phyloP scores from a whole-genome alignment of 2,888 invertebrate genomes.

The Zaprionus lineosus region DNA sequence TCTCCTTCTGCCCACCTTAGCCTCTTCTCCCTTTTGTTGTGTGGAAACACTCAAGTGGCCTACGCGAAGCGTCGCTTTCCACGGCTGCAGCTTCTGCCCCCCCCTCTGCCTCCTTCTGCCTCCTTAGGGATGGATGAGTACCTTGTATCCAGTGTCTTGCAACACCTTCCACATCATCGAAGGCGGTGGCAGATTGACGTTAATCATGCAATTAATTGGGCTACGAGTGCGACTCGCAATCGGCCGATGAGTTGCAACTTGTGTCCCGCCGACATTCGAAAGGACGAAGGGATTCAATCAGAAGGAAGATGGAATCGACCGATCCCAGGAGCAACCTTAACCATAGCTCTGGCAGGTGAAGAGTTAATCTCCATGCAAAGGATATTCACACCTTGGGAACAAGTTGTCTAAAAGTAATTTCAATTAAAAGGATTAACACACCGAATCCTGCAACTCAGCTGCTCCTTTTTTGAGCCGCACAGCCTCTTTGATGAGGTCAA shows the following conservation, averaged over 20 bases:
- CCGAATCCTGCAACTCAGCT: slow-evolving; percentile 24
- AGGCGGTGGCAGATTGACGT: slow-evolving; percentile 58
- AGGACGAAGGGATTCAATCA: no score
- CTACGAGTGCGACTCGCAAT: slow-evolving; percentile 28
- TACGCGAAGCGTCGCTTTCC: slow-evolving; percentile 40
- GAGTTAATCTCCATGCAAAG: no score
- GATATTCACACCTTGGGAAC: no score
- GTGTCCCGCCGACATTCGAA: no score
- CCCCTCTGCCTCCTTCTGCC: no score
- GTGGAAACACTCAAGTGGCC: slow-evolving; percentile 59
- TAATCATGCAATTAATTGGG: slow-evolving; percentile 72
- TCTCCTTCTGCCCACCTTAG: slow-evolving; percentile 16
- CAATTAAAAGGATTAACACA: no score
- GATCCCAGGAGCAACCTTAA: no score
- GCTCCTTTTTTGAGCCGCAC: no score
- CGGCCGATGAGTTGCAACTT: slow-evolving; percentile 9
- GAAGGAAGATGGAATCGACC: no score
- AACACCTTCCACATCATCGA: slow-evolving; percentile 1
- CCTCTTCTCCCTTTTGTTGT: not conserved
- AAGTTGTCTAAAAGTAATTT: no score
- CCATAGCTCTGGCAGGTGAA: no score
- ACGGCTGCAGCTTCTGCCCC: slow-evolving; percentile 12
- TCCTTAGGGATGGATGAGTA: slow-evolving; percentile 23
- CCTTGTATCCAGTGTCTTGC: slow-evolving; percentile 13
- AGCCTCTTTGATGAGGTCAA: slow-evolving; percentile 33